phyloP scores from a whole-genome alignment of 2,888 invertebrate genomes.

The Mechanitis messenoides region DNA sequence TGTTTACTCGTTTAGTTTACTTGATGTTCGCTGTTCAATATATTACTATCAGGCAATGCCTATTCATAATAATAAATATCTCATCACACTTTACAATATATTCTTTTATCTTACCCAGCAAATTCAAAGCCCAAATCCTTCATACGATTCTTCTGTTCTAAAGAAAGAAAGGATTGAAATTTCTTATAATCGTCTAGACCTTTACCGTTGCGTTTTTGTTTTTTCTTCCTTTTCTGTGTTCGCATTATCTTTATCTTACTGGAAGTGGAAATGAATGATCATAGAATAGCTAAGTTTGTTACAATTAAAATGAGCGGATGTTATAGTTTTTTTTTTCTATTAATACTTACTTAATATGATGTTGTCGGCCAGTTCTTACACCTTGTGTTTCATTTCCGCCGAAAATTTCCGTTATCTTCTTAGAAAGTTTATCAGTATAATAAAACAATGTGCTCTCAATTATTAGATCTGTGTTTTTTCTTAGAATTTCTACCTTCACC shows the following conservation, averaged over 20 bases:
- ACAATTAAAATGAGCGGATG: neutral
- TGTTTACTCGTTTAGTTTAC: too few relatives aligned
- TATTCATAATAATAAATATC: too few relatives aligned
- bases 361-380: neutral
- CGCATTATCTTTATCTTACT: neutral
- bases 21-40: neutral
- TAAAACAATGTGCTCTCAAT: neutral
- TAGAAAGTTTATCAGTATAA: neutral
- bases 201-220: neutral
- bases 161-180: conserved; percentile 5
- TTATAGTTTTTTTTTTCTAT: neutral
- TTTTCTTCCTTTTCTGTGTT: neutral
- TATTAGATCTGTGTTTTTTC: neutral
- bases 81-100: too few relatives aligned
- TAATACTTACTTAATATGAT: neutral
- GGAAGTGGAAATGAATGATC: neutral
- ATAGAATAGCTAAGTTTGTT: neutral
- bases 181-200: conserved; percentile 17
- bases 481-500: neutral
- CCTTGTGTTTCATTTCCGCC: neutral
- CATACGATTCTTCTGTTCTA: conserved; percentile 21
- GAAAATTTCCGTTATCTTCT: neutral
- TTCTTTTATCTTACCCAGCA: conserved; percentile 16
- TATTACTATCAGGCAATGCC: neutral
- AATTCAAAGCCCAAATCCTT: conserved; percentile 23